Evolutionary conservation across 2,113 vertebrate genomes (phyloP).

Genomic region (Anguilla rostrata): DNA sequence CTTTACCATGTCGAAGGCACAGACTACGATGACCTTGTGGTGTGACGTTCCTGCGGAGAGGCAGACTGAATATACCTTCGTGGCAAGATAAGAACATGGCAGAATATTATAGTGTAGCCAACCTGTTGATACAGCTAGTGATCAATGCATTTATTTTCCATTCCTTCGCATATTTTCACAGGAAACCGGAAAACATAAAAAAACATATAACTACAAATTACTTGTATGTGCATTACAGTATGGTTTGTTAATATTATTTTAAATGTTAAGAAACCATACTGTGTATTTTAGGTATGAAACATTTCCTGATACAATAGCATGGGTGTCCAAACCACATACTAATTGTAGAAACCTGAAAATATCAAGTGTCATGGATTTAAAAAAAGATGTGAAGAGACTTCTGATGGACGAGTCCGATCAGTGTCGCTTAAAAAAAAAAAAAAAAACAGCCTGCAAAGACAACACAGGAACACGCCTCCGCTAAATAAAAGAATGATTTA

Average conservation of each 20-base stretch:
- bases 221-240: no score
- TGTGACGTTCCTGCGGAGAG: no score
- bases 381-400: background rate
- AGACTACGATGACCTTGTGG: background rate
- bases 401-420: background rate
- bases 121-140: no score
- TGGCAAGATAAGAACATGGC: no score
- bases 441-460: background rate
- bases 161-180: no score
- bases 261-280: background rate
- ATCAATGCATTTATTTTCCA: no score
- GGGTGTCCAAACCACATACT: background rate
- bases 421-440: background rate
- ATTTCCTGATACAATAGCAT: background rate
- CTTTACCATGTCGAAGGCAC: background rate
- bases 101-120: no score
- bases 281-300: background rate
- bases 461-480: conserved; percentile 31
- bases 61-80: no score
- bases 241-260: no score
- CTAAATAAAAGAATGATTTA: conserved; percentile 74
- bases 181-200: no score
- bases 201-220: no score
- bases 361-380: background rate
- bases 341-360: background rate